Evolutionary conservation across 1,140 invertebrate species (phyloP).

Genomic region (Camponotus vicinus): DNA sequence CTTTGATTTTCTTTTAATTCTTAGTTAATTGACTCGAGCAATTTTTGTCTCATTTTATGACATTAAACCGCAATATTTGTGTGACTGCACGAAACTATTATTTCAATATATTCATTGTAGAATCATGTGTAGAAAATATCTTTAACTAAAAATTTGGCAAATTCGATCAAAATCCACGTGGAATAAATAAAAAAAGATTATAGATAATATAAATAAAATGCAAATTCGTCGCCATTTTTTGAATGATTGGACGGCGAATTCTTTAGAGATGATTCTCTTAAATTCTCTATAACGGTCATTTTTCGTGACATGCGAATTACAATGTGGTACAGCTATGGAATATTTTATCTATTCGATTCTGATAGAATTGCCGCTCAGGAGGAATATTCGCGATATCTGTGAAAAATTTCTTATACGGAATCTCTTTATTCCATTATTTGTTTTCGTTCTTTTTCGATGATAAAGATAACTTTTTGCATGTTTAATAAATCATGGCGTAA

Average conservation of each 20-base stretch:
- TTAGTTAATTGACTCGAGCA: not conserved
- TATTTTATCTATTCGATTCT: conserved; percentile 34
- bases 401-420: not conserved
- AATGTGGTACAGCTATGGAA: conserved; percentile 35
- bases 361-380: conserved; percentile 4
- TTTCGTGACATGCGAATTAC: conserved; percentile 39
- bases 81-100: not conserved
- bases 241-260: conserved; percentile 13
- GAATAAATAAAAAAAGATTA: conserved; percentile 35
- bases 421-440: not conserved
- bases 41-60: not conserved
- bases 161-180: conserved; percentile 8
- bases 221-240: conserved; percentile 37
- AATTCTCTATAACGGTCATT: conserved; percentile 10
- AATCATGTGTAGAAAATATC: conserved; percentile 1
- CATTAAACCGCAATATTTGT: not conserved
- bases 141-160: not conserved
- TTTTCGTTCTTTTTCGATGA: not conserved
- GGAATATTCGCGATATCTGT: not conserved
- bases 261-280: conserved; percentile 13
- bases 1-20: too few relatives aligned
- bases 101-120: conserved; percentile 15
- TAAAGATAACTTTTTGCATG: not conserved
- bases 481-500: not conserved
- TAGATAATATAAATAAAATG: conserved; percentile 15